Percentiles rank a stretch among this genome's conserved stretches.
These are phyloP conservation scores for Nycticryphes semicollaris DNA, from an alignment of 2,113 vertebrate genomes.

Conservation along the genomic window DNA sequence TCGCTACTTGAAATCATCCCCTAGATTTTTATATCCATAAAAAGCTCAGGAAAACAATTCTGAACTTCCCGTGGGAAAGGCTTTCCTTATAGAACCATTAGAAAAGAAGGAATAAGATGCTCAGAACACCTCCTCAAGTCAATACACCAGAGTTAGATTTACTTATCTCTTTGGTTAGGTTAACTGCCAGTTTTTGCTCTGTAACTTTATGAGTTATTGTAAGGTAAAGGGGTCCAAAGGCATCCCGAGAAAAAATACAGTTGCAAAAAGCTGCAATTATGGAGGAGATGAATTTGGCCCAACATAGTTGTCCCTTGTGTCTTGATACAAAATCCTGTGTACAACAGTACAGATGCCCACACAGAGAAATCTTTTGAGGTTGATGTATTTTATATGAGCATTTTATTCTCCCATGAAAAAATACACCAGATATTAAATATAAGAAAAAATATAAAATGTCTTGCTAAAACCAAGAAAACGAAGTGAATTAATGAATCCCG, in stretches of 20 bases:
- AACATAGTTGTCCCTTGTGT: neutral
- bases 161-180: neutral
- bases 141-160: neutral
- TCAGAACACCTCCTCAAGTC: neutral
- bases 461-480: neutral
- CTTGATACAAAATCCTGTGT: neutral
- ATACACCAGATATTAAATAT: neutral
- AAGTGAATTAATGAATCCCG: neutral
- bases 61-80: neutral
- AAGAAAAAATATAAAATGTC: neutral
- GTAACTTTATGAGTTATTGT: neutral
- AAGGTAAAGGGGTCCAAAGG: neutral
- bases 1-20: fast-evolving
- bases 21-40: neutral
- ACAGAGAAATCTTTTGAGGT: neutral
- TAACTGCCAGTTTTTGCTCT: neutral
- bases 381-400: neutral
- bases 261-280: neutral
- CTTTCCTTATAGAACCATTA: neutral
- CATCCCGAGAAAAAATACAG: neutral
- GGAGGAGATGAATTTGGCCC: neutral
- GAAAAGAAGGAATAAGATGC: neutral
- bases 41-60: neutral
- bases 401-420: neutral
- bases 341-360: neutral